Base-by-base conservation (phyloP, 2,113 vertebrate genomes). In the Austrofundulus limnaeus region DNA sequence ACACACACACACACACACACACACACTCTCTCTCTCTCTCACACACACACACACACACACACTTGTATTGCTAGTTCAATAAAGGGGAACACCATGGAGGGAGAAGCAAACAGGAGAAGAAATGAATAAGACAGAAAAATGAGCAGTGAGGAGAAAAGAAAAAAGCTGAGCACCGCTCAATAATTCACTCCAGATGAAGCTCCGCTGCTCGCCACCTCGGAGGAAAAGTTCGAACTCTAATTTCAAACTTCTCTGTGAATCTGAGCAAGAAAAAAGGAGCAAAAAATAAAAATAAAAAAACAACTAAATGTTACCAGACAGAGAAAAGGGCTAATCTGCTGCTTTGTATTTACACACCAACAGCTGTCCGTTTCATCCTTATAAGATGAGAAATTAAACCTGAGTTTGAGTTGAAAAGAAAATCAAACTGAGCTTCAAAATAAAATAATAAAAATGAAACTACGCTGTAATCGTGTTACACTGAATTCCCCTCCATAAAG, bases 141-240 rank as follows among this genome's bases (percentile, higher is more conserved):
- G 75, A 80, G 70, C 66, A 52, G 14, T 11, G 63, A 58, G 80
- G 51, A 65, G n/a, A 50, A 23, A 14, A 7, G 7, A 17, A 59
- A 70, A 50, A n/a, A 45, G 63, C 52, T 57, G 52, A 74, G 78
- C 77, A 85, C 52, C 52, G 66, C 60, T 80, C 73, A 72, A 80
- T 91, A 89, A 91, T 90, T 87, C 66, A 74, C 78, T 87, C 88
- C 92, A 92, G 88, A 90, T 89, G 90, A 92, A 60, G 72, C 68
- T 63, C 78, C 51, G 20, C 59, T 87, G 65, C 37, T 87, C 87
- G 80, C 76, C 83, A 81, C 73, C 82, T 76, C 20, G 53, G 53
- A 81, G 72, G 74, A 50, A 56, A 10, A 50, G 75, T 66, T 78
- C 77, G 39, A 80, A 66, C 57, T 81, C 67, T 58, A 78, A 66